These are phyloP conservation scores for Neosilurus hyrtlii DNA, from an alignment of 2,797 vertebrate species.

Conservation along the genomic window DNA sequence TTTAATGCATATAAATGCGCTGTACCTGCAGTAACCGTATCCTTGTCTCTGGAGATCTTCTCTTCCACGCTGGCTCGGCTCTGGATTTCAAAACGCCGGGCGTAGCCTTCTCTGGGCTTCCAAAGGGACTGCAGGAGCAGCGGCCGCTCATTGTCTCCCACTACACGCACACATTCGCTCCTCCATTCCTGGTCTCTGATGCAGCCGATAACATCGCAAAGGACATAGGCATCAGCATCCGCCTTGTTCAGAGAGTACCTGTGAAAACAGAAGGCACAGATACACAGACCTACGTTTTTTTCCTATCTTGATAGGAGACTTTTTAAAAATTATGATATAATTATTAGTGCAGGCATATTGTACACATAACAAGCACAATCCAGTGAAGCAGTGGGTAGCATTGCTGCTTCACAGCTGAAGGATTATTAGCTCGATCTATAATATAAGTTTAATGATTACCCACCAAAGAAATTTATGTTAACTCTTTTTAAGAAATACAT, in stretches of 20 bases:
- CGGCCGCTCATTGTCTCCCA: conserved; percentile 78
- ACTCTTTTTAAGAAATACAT: background rate
- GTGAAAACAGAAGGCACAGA: conserved; percentile 2
- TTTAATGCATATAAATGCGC: too few relatives aligned
- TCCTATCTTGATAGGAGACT: background rate
- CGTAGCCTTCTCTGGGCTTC: conserved; percentile 80
- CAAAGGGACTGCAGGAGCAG: conserved; percentile 80
- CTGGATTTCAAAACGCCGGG: conserved; percentile 79
- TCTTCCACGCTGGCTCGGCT: conserved; percentile 71
- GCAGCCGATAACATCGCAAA: conserved; percentile 79
- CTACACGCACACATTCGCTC: conserved; percentile 74
- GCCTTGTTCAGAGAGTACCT: conserved; percentile 76
- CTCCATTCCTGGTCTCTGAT: conserved; percentile 67
- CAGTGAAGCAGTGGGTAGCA: background rate
- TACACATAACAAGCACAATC: background rate
- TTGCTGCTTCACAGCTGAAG: background rate
- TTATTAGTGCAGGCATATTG: background rate
- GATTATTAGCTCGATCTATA: background rate
- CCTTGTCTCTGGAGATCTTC: conserved; percentile 71
- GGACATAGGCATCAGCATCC: conserved; percentile 69
- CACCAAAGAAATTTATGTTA: background rate
- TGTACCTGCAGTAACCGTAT: conserved; percentile 81
- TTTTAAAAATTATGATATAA: background rate
- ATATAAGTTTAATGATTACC: background rate
- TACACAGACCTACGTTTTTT: background rate